Conservation (phyloP, 2,797 vertebrate genomes). For the Sebastiscus albofasciatus region DNA sequence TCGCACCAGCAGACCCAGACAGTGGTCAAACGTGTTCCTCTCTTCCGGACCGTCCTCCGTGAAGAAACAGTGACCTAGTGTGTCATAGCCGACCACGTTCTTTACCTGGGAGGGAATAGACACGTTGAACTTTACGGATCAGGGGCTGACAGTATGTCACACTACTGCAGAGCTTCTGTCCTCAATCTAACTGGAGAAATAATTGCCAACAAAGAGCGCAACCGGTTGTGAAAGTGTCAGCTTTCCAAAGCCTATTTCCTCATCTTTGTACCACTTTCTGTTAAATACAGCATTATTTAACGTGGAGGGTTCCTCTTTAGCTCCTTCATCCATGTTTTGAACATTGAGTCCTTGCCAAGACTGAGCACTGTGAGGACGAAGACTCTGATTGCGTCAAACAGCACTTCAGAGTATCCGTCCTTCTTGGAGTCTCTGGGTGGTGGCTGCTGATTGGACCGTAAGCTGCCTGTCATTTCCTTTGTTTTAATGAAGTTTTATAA, state of each 20-base stretch:
- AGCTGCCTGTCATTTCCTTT: too few relatives aligned
- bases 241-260: not conserved
- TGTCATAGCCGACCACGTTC: constrained; percentile 92
- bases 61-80: constrained; percentile 95
- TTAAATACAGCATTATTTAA: not conserved
- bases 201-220: not conserved
- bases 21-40: constrained; percentile 97
- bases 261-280: not conserved
- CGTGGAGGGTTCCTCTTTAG: not conserved
- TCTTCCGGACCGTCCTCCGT: constrained; percentile 96
- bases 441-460: too few relatives aligned
- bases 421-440: not conserved
- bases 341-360: not conserved
- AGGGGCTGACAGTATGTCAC: not conserved
- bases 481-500: too few relatives aligned
- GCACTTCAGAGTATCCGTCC: not conserved
- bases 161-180: not conserved
- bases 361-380: not conserved
- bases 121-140: not conserved
- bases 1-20: constrained; percentile 91
- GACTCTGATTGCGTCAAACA: not conserved
- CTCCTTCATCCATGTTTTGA: not conserved
- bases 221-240: not conserved
- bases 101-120: constrained; percentile 83
- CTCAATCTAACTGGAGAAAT: not conserved